Percentiles rank a stretch among this genome's conserved stretches.
phyloP scores from a whole-genome alignment of 2,113 vertebrate species.

The Alexandromys fortis region DNA sequence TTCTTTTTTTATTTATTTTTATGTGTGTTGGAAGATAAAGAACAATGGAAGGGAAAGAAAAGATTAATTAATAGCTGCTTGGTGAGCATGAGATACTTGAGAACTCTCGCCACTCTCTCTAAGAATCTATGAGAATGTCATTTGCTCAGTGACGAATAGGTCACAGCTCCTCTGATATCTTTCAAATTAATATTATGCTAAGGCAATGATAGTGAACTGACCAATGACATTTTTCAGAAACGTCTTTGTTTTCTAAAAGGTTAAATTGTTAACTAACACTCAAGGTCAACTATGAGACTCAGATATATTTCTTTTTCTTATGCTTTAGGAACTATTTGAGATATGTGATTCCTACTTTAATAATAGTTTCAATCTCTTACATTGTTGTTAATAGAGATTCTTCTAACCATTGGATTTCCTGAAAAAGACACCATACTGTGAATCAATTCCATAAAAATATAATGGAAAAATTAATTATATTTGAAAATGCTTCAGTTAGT shows the following conservation, averaged over 20 bases:
- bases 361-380: background rate
- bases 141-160: background rate
- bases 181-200: background rate
- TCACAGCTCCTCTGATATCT: background rate
- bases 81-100: background rate
- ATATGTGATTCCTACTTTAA: background rate
- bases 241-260: background rate
- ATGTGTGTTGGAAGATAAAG: background rate
- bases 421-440: background rate
- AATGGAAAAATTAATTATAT: background rate
- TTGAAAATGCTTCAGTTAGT: background rate
- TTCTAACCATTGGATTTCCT: background rate
- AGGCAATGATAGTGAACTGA: background rate
- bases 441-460: constrained; percentile 10
- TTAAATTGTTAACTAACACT: background rate
- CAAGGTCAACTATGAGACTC: background rate
- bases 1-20: background rate
- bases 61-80: background rate
- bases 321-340: background rate
- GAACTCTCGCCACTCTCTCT: background rate
- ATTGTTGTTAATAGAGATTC: background rate
- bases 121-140: background rate
- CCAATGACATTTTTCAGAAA: background rate
- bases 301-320: background rate
- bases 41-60: background rate